A percentile compares a stretch with the other conserved stretches of the same genome.
Evolutionary conservation across 1,140 invertebrate genomes (phyloP).

Genomic region (Thaumatotibia leucotreta): DNA sequence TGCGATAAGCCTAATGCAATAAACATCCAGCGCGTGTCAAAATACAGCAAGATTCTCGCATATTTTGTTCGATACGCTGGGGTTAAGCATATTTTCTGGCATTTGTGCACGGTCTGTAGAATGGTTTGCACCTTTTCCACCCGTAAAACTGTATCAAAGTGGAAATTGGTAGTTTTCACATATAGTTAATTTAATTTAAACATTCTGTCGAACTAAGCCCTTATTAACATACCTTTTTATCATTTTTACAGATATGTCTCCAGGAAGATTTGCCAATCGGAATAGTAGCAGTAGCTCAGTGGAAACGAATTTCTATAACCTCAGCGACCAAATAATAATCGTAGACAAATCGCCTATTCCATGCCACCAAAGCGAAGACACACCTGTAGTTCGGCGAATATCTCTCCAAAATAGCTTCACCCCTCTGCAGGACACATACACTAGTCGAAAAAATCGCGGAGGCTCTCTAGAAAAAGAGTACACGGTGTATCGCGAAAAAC

Average conservation of each 20-base stretch:
- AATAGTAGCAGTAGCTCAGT: constrained; percentile 82
- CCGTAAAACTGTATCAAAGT: no score
- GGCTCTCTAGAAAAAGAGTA: constrained; percentile 75
- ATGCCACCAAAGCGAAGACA: constrained; percentile 53
- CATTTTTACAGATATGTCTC: constrained; percentile 80
- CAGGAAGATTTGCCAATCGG: constrained; percentile 79
- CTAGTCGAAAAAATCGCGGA: constrained; percentile 68
- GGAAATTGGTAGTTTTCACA: no score
- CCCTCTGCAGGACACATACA: constrained; percentile 57
- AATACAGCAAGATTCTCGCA: background rate
- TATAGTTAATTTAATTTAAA: background rate
- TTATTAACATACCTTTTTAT: constrained; percentile 15
- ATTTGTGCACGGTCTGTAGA: background rate
- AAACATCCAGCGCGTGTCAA: background rate
- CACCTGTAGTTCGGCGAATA: constrained; percentile 60
- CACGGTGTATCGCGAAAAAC: constrained; percentile 77
- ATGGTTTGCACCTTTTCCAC: background rate
- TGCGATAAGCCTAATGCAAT: background rate
- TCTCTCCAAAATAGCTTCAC: constrained; percentile 66
- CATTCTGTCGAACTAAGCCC: background rate
- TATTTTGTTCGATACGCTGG: background rate
- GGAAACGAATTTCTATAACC: constrained; percentile 82
- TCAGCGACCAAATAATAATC: constrained; percentile 78
- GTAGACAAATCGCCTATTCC: constrained; percentile 75
- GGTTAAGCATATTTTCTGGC: constrained; percentile 1